Evolutionary conservation across 2,797 vertebrate genomes (phyloP).

Genomic region (Naso thynnoides): DNA sequence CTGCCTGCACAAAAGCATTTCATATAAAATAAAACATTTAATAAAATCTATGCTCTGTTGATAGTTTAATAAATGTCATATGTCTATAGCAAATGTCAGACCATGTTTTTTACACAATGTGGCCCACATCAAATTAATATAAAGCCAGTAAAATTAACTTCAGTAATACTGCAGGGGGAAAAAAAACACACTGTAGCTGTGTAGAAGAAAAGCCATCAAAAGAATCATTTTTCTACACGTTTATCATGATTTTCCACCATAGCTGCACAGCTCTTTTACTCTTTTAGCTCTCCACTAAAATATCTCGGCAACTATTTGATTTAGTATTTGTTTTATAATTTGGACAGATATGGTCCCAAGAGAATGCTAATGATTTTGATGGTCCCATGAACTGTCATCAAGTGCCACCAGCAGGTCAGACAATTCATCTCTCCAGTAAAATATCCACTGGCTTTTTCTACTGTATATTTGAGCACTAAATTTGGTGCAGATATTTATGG

Average conservation of each 20-base stretch:
- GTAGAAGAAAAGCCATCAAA: not conserved
- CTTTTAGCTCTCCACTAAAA: not conserved
- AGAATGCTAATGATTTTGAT: not conserved
- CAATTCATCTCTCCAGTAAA: not conserved
- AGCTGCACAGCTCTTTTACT: not conserved
- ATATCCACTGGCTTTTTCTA: not conserved
- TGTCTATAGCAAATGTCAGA: conserved; percentile 9
- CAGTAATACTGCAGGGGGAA: not conserved
- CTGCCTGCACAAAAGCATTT: not conserved
- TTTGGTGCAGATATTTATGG: not conserved
- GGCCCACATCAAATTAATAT: conserved; percentile 6
- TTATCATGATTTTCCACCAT: not conserved
- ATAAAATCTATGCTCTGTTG: not conserved
- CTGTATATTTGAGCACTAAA: not conserved
- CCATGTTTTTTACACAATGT: conserved; percentile 2
- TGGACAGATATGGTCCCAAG: not conserved
- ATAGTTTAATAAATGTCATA: not conserved
- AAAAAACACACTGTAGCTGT: not conserved
- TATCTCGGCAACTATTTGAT: not conserved
- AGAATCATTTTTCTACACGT: not conserved
- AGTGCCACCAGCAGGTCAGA: not conserved
- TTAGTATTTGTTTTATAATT: not conserved
- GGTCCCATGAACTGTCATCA: not conserved
- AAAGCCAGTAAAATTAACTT: not conserved
- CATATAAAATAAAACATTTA: not conserved